phyloP scores from a whole-genome alignment of 1,140 invertebrate species.

The Ceratina australensis region DNA sequence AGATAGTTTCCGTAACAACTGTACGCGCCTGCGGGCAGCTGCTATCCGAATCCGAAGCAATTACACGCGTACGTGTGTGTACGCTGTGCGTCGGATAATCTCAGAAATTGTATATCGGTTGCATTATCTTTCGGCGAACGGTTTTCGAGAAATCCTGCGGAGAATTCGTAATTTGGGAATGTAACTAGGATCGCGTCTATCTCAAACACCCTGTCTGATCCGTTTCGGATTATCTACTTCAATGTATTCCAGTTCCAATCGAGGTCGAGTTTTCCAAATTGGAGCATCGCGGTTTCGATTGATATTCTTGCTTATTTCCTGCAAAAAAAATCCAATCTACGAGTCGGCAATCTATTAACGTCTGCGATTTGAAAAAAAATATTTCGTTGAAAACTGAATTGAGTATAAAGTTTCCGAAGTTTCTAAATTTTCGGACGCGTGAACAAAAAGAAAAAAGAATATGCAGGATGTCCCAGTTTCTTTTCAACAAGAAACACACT shows the following conservation, averaged over 20 bases:
- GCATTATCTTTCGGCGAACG: neutral
- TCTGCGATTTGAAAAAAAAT: too few relatives aligned
- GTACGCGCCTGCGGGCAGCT: too few relatives aligned
- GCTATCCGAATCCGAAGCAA: too few relatives aligned
- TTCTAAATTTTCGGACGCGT: too few relatives aligned
- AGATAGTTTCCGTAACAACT: too few relatives aligned
- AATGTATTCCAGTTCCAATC: constrained; percentile 7
- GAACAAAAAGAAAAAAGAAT: too few relatives aligned
- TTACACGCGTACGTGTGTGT: too few relatives aligned
- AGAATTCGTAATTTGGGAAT: neutral
- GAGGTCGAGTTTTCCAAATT: constrained; percentile 26
- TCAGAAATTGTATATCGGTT: neutral
- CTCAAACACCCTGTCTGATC: neutral
- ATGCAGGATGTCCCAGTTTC: too few relatives aligned
- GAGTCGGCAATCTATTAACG: too few relatives aligned
- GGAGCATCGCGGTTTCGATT: neutral
- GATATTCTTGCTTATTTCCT: constrained; percentile 1
- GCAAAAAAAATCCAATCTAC: neutral
- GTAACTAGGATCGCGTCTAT: constrained; percentile 16
- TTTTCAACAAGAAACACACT: too few relatives aligned
- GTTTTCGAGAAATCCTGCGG: constrained; percentile 2
- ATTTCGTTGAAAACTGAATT: too few relatives aligned
- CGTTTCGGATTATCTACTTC: constrained; percentile 33
- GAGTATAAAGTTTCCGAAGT: too few relatives aligned
- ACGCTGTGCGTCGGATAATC: constrained; percentile 11